phyloP scores from a whole-genome alignment of 1,140 invertebrate genomes.

The Aphaenogaster floridana region DNA sequence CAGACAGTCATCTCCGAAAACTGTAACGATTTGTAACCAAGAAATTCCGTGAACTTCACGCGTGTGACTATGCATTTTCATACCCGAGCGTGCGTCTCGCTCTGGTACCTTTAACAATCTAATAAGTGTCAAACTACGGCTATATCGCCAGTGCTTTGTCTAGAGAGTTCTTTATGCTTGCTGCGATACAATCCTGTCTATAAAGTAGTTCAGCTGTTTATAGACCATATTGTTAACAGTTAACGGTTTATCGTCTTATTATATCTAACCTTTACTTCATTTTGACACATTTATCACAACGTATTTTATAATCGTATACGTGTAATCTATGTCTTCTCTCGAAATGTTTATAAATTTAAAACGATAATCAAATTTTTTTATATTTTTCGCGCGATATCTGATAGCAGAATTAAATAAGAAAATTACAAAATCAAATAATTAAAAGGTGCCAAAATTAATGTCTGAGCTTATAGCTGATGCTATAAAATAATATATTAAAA shows the following conservation, averaged over 20 bases:
- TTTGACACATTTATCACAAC: background rate
- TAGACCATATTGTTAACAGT: slow-evolving; percentile 11
- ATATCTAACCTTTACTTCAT: background rate
- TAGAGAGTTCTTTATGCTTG: slow-evolving; percentile 17
- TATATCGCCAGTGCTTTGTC: slow-evolving; percentile 38
- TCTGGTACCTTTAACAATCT: slow-evolving; percentile 53
- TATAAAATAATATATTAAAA: background rate
- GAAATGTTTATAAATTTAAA: background rate
- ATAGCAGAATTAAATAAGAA: slow-evolving; percentile 11
- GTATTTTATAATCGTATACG: background rate
- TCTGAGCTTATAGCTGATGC: background rate
- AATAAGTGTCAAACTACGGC: slow-evolving; percentile 57
- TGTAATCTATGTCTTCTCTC: background rate
- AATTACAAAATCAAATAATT: background rate
- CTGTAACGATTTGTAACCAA: slow-evolving; percentile 27
- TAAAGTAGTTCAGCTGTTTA: slow-evolving; percentile 24
- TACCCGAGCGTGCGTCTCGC: slow-evolving; percentile 34
- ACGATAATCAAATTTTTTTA: background rate
- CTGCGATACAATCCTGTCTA: slow-evolving; percentile 8
- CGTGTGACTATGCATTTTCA: slow-evolving; percentile 26
- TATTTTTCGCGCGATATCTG: background rate
- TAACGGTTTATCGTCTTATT: slow-evolving; percentile 27
- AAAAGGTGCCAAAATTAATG: background rate
- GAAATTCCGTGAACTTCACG: slow-evolving; percentile 45
- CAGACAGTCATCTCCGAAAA: slow-evolving; percentile 5